These are phyloP conservation scores for Xanthostigma xanthostigma DNA, from an alignment of 2,888 invertebrate species.

Conservation along the genomic window DNA sequence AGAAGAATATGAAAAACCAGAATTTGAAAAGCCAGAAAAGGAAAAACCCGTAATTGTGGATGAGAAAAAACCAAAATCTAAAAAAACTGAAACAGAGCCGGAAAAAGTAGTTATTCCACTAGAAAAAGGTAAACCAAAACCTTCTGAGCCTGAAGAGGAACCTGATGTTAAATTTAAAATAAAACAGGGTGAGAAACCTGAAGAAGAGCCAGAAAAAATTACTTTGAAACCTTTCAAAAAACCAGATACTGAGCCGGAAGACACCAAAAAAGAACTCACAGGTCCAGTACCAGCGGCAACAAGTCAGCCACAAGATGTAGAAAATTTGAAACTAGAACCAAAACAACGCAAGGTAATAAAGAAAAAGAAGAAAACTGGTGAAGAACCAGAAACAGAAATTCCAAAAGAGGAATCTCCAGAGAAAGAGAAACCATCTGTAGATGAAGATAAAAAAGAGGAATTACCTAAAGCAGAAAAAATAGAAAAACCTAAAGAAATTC, in stretches of 20 bases:
- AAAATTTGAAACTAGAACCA: conserved; percentile 14
- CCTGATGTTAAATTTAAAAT: not conserved
- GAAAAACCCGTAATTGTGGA: too few species aligned
- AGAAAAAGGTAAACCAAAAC: too few species aligned
- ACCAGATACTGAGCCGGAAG: conserved; percentile 19
- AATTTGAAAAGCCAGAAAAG: conserved; percentile 6
- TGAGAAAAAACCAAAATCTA: too few species aligned
- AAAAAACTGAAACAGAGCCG: too few species aligned
- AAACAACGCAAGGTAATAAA: conserved; percentile 14
- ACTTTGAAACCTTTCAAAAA: conserved; percentile 16
- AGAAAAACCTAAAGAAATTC: conserved; percentile 19
- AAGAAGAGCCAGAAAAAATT: not conserved
- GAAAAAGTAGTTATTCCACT: too few species aligned
- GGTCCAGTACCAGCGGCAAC: too few species aligned
- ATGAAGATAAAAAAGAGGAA: not conserved
- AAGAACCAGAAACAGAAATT: conserved; percentile 13
- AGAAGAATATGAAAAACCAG: conserved; percentile 21
- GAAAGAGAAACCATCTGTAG: conserved; percentile 5
- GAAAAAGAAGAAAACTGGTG: conserved; percentile 17
- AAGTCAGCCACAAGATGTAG: conserved; percentile 18
- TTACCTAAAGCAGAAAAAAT: conserved; percentile 12
- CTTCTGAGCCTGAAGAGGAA: conserved; percentile 12
- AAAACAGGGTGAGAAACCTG: not conserved
- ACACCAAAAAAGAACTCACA: conserved; percentile 18
- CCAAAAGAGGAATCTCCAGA: conserved; percentile 7